Conservation (phyloP, 2,113 vertebrate genomes). For the Gracilinanus agilis region DNA sequence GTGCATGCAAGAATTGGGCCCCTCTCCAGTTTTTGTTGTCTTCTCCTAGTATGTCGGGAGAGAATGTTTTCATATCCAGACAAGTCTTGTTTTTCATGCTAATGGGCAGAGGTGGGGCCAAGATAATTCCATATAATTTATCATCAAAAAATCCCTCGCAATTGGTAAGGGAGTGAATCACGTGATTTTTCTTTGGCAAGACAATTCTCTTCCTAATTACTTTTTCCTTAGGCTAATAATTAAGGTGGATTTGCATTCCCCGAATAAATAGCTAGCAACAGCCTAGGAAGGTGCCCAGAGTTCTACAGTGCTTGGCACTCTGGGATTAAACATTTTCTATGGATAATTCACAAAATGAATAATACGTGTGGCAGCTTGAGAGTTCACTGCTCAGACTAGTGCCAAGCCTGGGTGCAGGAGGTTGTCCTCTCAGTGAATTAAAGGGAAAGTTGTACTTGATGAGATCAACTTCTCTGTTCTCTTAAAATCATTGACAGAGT, state of each 20-base stretch:
- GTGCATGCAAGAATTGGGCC: background rate
- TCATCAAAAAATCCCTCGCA: background rate
- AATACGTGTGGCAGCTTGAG: background rate
- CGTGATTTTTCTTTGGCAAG: background rate
- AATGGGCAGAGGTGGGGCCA: background rate
- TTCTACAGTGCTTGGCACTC: background rate
- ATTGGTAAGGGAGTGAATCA: background rate
- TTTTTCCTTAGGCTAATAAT: constrained; percentile 2
- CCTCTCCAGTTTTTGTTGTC: background rate
- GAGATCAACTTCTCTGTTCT: background rate
- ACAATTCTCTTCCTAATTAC: background rate
- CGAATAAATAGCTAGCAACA: background rate
- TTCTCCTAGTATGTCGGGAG: background rate
- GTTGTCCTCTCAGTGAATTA: background rate
- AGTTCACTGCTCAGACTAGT: background rate
- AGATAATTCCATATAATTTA: background rate
- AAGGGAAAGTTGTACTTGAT: background rate
- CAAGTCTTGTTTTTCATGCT: background rate
- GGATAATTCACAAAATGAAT: background rate
- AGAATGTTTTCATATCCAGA: background rate
- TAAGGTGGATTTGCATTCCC: background rate
- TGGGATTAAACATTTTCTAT: background rate
- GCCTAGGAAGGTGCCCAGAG: background rate
- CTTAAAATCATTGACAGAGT: background rate
- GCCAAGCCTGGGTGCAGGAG: background rate